phyloP scores from a whole-genome alignment of 2,888 invertebrate species.

The Chymomyza amoena region DNA sequence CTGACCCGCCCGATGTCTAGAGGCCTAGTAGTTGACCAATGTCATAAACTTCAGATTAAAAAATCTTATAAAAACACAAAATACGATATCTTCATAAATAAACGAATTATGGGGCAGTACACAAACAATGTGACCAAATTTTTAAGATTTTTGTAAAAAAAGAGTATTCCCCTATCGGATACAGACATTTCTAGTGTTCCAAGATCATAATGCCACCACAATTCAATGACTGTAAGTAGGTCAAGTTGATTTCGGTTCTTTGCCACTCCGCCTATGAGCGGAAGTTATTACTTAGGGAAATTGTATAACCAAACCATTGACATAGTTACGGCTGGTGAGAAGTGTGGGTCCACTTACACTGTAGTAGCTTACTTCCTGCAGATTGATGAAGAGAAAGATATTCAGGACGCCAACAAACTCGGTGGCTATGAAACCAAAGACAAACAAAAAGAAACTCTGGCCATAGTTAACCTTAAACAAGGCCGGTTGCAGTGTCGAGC shows the following conservation, averaged over 20 bases:
- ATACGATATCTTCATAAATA: too few relatives aligned
- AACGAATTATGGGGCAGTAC: too few relatives aligned
- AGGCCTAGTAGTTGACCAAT: too few relatives aligned
- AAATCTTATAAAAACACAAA: too few relatives aligned
- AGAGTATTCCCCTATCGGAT: too few relatives aligned
- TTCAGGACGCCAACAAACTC: conserved; percentile 92
- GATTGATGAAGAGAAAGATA: conserved; percentile 88
- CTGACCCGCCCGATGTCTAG: too few relatives aligned
- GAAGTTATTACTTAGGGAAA: conserved; percentile 18
- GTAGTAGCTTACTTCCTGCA: conserved; percentile 77
- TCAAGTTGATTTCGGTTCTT: not conserved
- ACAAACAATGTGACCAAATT: too few relatives aligned
- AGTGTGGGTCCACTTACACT: conserved; percentile 70
- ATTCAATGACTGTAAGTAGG: not conserved
- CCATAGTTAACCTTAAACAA: conserved; percentile 92
- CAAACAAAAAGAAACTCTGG: conserved; percentile 91
- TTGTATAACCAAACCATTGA: not conserved
- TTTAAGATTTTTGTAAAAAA: too few relatives aligned
- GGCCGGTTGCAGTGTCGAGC: conserved; percentile 87
- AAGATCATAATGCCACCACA: too few relatives aligned
- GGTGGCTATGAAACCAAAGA: conserved; percentile 90
- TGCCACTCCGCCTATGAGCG: conserved; percentile 2
- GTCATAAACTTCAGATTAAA: too few relatives aligned
- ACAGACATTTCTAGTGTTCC: too few relatives aligned
- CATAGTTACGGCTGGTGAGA: conserved; percentile 22